Evolutionary conservation across 2,113 vertebrate species (phyloP).

Genomic region (Microcebus lehilahytsara): DNA sequence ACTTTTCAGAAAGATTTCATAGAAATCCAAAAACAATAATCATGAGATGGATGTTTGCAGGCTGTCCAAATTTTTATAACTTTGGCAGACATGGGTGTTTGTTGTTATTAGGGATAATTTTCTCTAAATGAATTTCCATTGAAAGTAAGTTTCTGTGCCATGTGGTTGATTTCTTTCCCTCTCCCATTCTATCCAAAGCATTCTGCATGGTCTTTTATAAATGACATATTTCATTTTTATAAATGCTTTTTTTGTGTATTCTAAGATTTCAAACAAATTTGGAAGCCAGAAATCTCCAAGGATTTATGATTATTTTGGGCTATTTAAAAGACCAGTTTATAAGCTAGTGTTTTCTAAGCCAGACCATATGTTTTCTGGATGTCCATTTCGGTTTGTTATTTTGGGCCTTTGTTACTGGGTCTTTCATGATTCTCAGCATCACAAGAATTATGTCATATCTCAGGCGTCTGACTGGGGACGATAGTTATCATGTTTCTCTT

Average conservation of each 20-base stretch:
- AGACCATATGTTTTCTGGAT: not conserved
- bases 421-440: not conserved
- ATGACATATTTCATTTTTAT: not conserved
- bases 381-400: not conserved
- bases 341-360: slow-evolving; percentile 3
- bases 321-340: not conserved
- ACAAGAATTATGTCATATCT: not conserved
- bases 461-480: not conserved
- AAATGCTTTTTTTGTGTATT: not conserved
- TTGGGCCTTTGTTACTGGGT: not conserved
- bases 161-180: not conserved
- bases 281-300: slow-evolving; percentile 2
- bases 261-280: slow-evolving; percentile 42
- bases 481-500: not conserved
- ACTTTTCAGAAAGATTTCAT: slow-evolving; percentile 35
- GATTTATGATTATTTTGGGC: not conserved
- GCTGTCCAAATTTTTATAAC: slow-evolving; percentile 14
- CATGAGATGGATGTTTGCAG: slow-evolving; percentile 6
- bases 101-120: slow-evolving; percentile 21
- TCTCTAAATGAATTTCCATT: slow-evolving; percentile 41
- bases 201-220: slow-evolving; percentile 11
- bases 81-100: not conserved
- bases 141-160: not conserved
- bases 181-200: not conserved
- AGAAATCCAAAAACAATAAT: not conserved